Evolutionary conservation across 2,888 invertebrate genomes (phyloP).

Genomic region (Athetis lepigone): DNA sequence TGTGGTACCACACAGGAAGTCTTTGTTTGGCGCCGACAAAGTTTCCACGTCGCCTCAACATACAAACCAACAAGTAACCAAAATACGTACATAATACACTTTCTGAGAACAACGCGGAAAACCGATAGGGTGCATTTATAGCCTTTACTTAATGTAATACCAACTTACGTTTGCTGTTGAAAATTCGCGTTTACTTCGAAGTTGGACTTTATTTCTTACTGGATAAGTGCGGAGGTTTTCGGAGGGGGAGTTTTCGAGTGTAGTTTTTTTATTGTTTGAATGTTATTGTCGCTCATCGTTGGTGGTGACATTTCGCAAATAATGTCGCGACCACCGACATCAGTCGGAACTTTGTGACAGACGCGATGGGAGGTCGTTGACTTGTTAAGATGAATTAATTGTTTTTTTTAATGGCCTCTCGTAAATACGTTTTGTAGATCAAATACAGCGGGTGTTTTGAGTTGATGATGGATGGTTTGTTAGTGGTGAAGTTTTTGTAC

Average conservation of each 20-base stretch:
- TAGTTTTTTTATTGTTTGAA: constrained; percentile 55
- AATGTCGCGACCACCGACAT: constrained; percentile 75
- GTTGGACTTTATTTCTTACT: constrained; percentile 45
- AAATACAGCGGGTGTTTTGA: constrained; percentile 36
- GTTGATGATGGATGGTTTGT: constrained; percentile 42
- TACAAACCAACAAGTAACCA: constrained; percentile 76
- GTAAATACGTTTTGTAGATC: constrained; percentile 50
- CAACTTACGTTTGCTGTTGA: constrained; percentile 43
- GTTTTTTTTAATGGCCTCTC: constrained; percentile 48
- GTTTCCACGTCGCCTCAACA: constrained; percentile 71
- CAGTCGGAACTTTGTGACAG: constrained; percentile 72
- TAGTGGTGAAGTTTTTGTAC: constrained; percentile 8
- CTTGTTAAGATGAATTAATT: constrained; percentile 67
- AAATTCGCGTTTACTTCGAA: constrained; percentile 34
- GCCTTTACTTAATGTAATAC: constrained; percentile 69
- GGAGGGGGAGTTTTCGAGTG: constrained; percentile 1
- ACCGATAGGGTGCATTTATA: constrained; percentile 84
- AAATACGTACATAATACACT: constrained; percentile 77
- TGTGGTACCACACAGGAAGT: constrained; percentile 79
- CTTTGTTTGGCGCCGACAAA: constrained; percentile 82
- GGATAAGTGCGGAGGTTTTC: constrained; percentile 6
- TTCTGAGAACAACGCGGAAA: constrained; percentile 85
- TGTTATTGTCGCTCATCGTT: constrained; percentile 76
- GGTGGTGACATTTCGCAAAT: constrained; percentile 83
- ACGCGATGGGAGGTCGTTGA: constrained; percentile 65